Evolutionary conservation across 2,888 invertebrate genomes (phyloP).

Genomic region (Philereme vetulata): DNA sequence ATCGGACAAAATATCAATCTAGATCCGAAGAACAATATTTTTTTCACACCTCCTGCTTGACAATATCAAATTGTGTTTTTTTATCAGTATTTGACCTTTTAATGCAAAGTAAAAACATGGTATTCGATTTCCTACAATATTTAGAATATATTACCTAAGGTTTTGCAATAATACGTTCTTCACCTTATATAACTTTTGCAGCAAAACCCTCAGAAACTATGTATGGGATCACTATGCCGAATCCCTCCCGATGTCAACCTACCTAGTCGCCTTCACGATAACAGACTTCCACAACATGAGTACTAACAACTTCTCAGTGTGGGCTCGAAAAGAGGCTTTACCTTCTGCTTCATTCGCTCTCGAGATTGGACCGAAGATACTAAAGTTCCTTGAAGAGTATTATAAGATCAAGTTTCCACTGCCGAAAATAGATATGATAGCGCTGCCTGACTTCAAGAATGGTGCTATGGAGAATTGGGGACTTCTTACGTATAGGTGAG

Average conservation of each 20-base stretch:
- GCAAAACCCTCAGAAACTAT: slow-evolving; percentile 84
- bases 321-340: slow-evolving; percentile 88
- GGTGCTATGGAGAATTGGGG: slow-evolving; percentile 97
- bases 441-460: slow-evolving; percentile 94
- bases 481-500: slow-evolving; percentile 88
- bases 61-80: too few species aligned
- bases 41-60: too few species aligned
- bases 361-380: slow-evolving; percentile 88
- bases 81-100: too few species aligned
- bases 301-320: slow-evolving; percentile 86
- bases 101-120: too few species aligned
- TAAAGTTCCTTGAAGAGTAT: slow-evolving; percentile 88
- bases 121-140: too few species aligned
- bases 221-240: slow-evolving; percentile 90
- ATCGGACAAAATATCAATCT: too few species aligned
- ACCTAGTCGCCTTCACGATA: slow-evolving; percentile 92
- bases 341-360: slow-evolving; percentile 89
- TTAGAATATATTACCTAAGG: too few species aligned
- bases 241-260: slow-evolving; percentile 95
- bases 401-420: slow-evolving; percentile 91
- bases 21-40: too few species aligned
- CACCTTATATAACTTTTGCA: slow-evolving; percentile 49
- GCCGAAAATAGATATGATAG: slow-evolving; percentile 96
- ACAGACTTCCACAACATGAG: slow-evolving; percentile 87
- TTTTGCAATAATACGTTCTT: too few species aligned